Percentiles rank a stretch among this genome's conserved stretches.
phyloP scores from a whole-genome alignment of 2,113 vertebrate species.

The Phyllopteryx taeniolatus region DNA sequence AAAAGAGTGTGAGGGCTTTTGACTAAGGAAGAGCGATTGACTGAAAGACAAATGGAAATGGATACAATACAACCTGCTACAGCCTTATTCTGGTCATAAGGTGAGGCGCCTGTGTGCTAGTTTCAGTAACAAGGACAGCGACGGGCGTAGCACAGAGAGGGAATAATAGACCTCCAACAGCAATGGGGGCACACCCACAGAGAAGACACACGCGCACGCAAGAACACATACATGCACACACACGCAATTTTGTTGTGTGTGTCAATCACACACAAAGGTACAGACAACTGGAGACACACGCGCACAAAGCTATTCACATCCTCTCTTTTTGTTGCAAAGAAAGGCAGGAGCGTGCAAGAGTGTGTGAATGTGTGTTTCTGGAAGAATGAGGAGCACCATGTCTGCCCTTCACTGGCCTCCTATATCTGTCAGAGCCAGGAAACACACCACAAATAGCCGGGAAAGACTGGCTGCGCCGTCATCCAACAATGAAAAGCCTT shows the following conservation, averaged over 20 bases:
- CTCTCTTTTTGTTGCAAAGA: constrained; percentile 14
- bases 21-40: neutral
- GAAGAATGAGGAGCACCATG: constrained; percentile 23
- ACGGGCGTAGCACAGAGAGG: constrained; percentile 19
- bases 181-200: constrained; percentile 13
- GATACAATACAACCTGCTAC: neutral
- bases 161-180: constrained; percentile 24
- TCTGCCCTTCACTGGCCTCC: constrained; percentile 36
- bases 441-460: constrained; percentile 39
- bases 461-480: constrained; percentile 13
- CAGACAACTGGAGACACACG: constrained; percentile 2
- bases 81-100: constrained; percentile 20
- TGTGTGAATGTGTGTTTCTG: constrained; percentile 17
- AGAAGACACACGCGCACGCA: constrained; percentile 1
- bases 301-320: constrained; percentile 17
- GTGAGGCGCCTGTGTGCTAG: neutral
- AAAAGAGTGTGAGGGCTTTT: neutral
- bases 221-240: neutral
- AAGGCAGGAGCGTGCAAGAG: constrained; percentile 21
- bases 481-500: constrained; percentile 24
- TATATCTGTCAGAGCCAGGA: constrained; percentile 48
- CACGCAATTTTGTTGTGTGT: neutral
- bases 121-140: constrained; percentile 66
- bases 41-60: constrained; percentile 13
- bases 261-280: constrained; percentile 1